Evolutionary conservation across 35 echinoderm and acorn worm genomes (phyloP).

Genomic region (Stichopus chloronotus): DNA sequence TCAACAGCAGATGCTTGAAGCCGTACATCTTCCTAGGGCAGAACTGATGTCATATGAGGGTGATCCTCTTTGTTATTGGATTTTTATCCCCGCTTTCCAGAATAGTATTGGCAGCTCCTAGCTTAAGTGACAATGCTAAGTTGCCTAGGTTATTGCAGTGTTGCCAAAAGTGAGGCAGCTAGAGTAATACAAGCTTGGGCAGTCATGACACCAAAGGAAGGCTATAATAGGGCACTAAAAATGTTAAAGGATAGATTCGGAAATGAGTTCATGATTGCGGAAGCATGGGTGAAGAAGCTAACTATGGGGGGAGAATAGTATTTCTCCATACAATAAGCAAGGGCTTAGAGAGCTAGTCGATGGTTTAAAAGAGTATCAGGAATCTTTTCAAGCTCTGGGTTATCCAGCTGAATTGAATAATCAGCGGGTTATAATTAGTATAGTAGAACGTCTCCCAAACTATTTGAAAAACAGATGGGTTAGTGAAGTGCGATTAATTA

Average conservation of each 20-base stretch:
- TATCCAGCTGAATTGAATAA: constrained; percentile 29
- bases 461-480: constrained; percentile 34
- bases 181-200: constrained; percentile 5
- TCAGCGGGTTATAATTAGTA: not conserved
- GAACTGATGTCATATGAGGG: constrained; percentile 63
- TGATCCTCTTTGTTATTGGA: constrained; percentile 58
- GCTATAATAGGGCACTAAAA: not conserved
- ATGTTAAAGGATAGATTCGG: constrained; percentile 31
- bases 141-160: constrained; percentile 57
- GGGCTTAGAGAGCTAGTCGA: not conserved
- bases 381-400: constrained; percentile 35
- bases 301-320: not conserved
- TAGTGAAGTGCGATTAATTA: constrained; percentile 19
- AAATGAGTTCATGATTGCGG: constrained; percentile 2
- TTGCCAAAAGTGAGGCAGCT: constrained; percentile 58
- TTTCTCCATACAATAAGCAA: not conserved
- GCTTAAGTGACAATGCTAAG: constrained; percentile 52
- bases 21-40: constrained; percentile 58
- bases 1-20: constrained; percentile 61
- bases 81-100: constrained; percentile 63
- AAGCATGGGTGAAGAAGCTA: constrained; percentile 42
- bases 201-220: not conserved
- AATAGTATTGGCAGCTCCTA: constrained; percentile 60
- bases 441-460: constrained; percentile 37
- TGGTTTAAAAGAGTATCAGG: not conserved